Conservation (phyloP, 1,140 invertebrate genomes). For the Drosophila guanche region DNA sequence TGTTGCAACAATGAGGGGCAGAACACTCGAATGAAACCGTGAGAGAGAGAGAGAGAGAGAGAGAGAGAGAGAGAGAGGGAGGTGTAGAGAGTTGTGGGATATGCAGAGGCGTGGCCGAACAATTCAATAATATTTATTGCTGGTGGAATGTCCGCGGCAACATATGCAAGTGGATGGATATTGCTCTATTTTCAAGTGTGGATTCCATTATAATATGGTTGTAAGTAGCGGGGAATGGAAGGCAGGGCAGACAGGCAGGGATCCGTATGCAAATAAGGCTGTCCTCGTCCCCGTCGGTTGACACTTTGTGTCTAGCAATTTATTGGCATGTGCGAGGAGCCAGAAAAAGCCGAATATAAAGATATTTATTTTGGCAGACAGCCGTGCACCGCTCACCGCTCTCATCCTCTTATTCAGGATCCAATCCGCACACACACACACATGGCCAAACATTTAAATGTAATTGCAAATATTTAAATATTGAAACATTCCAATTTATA, state of each 20-base stretch:
- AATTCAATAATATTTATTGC: slow-evolving; percentile 79
- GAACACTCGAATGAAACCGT: not conserved
- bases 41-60: not conserved
- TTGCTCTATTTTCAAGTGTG: slow-evolving; percentile 77
- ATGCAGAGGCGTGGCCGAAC: slow-evolving; percentile 13
- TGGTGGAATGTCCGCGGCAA: slow-evolving; percentile 73
- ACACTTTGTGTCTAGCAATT: slow-evolving; percentile 66
- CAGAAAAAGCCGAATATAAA: slow-evolving; percentile 28
- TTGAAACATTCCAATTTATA: slow-evolving; percentile 51
- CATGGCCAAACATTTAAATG: slow-evolving; percentile 68
- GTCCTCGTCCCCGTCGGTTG: slow-evolving; percentile 30
- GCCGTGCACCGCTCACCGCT: slow-evolving; percentile 2
- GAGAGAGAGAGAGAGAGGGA: not conserved
- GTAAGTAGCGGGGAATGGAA: slow-evolving; percentile 38
- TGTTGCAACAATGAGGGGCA: slow-evolving; percentile 24
- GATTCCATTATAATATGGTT: slow-evolving; percentile 61
- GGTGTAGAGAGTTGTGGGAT: not conserved
- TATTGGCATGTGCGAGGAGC: slow-evolving; percentile 70
- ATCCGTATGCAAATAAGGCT: slow-evolving; percentile 47
- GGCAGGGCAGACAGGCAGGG: slow-evolving; percentile 13
- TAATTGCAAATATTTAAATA: slow-evolving; percentile 79
- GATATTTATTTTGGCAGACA: slow-evolving; percentile 44
- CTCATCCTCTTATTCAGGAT: slow-evolving; percentile 1
- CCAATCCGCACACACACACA: slow-evolving; percentile 12
- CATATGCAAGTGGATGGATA: slow-evolving; percentile 80